Base-by-base conservation (phyloP, 1,140 invertebrate species). In the Hesperophylax magnus region DNA sequence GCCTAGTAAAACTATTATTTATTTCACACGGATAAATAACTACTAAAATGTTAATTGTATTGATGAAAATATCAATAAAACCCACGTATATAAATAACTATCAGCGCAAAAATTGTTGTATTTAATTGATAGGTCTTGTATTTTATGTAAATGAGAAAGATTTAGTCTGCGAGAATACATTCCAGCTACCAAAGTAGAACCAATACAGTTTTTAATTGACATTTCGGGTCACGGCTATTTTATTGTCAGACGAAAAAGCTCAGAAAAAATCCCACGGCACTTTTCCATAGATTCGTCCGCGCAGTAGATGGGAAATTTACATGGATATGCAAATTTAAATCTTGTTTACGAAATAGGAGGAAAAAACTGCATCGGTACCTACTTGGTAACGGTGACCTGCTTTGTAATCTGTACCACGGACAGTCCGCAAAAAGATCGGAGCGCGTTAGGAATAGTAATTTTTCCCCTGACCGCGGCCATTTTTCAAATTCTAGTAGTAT, bases 341-440 rank as follows among this genome's bases (percentile, higher is more conserved):
- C 31, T 27, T 67, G 63, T 67, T 67, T 67, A 27, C 63, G 31
- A 67, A 67, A 67, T 22, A 67, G 63, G 8, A 67, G 63, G 39
- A 67, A 67, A 67, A 67, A 67, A 67, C 63, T 67, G 63, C 63
- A 67, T 67, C 63, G n/a, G 27, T 67, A 67, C 63, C 39, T 47
- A 47, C 39, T 47, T 14, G 39, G 39, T 47, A 47, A 47, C 63
- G 63, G 63, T 67, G 63, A 67, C 63, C 63, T 31, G 63, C 63
- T 67, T 67, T 67, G 63, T 67, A 67, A 67, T 67, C 63, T 31
- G 31, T 11, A 67, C 63, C 22, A 31, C 31, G 63, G 63, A n/a
- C 63, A 15, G 63, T 34, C 14, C 11, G 63, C 63, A 67, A 67
- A 67, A 67, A 67, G 63, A 31, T 67, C 63, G 63, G 63, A 67